Conservation (phyloP, 2,797 vertebrate species). For the Sternarchorhynchus goeldii region DNA sequence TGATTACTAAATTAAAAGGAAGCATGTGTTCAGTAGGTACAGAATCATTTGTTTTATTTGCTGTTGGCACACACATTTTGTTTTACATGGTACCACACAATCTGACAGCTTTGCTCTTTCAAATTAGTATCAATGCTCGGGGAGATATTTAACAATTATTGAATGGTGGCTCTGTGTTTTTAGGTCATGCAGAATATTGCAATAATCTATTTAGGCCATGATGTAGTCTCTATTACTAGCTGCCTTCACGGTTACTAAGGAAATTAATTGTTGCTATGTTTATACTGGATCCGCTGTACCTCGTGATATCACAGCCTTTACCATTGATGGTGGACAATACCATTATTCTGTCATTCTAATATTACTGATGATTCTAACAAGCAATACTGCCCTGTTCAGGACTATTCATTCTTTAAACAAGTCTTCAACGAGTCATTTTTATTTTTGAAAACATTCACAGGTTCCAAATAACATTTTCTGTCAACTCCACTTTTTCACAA, state of each 20-base stretch:
- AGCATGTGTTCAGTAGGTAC: too few relatives aligned
- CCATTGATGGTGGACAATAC: conserved; percentile 1
- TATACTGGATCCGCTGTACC: conserved; percentile 58
- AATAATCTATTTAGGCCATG: conserved; percentile 51
- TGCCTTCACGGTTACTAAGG: conserved; percentile 36
- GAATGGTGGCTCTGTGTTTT: conserved; percentile 39
- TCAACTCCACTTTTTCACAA: conserved; percentile 72
- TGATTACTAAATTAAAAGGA: too few relatives aligned
- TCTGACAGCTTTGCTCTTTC: conserved; percentile 13
- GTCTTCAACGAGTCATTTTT: conserved; percentile 61
- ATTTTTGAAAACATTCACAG: conserved; percentile 77
- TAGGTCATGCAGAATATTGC: conserved; percentile 54
- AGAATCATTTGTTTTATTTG: neutral
- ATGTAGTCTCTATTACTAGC: conserved; percentile 34
- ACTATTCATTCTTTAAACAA: neutral
- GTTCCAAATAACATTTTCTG: conserved; percentile 65
- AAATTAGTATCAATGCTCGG: conserved; percentile 57
- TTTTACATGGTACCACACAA: conserved; percentile 5
- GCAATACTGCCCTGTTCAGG: conserved; percentile 3
- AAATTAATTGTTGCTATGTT: conserved; percentile 37
- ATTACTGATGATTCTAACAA: neutral
- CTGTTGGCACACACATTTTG: neutral
- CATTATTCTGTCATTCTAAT: neutral
- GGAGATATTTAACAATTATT: conserved; percentile 53
- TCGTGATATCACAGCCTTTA: conserved; percentile 63